phyloP scores from a whole-genome alignment of 64 coral and sea anemone genomes.

The Astreopora myriophthalma region DNA sequence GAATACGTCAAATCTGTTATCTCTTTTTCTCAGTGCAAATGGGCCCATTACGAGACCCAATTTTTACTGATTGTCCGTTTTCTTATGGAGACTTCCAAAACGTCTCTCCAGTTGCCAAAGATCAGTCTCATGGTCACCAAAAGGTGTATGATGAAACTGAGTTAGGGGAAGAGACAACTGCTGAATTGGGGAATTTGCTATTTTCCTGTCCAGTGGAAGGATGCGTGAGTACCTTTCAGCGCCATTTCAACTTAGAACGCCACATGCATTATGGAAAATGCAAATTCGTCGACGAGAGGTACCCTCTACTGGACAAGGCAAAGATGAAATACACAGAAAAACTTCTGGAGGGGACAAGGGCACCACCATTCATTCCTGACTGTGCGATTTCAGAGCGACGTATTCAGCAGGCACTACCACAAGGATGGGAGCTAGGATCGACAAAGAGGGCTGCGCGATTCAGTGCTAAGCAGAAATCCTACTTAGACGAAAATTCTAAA shows the following conservation, averaged over 20 bases:
- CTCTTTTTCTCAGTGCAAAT: neutral
- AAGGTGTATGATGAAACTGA: neutral
- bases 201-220: slow-evolving; percentile 56
- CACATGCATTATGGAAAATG: slow-evolving; percentile 65
- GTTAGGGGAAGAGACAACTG: neutral
- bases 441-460: slow-evolving; percentile 41
- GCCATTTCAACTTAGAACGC: slow-evolving; percentile 4
- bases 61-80: neutral
- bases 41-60: neutral
- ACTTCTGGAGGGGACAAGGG: slow-evolving; percentile 16
- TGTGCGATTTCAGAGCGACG: neutral
- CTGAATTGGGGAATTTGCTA: neutral
- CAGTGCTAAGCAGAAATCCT: slow-evolving; percentile 41
- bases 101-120: neutral
- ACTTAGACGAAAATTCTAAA: slow-evolving; percentile 74
- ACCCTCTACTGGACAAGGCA: slow-evolving; percentile 40
- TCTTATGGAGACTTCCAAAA: neutral
- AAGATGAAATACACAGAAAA: slow-evolving; percentile 37
- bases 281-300: slow-evolving; percentile 17
- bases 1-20: too few relatives aligned
- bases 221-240: slow-evolving; percentile 51
- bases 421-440: slow-evolving; percentile 44
- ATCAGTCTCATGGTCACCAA: neutral
- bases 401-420: neutral
- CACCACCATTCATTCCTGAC: slow-evolving; percentile 9